phyloP scores from a whole-genome alignment of 2,888 invertebrate species.

The Magallana nippona region DNA sequence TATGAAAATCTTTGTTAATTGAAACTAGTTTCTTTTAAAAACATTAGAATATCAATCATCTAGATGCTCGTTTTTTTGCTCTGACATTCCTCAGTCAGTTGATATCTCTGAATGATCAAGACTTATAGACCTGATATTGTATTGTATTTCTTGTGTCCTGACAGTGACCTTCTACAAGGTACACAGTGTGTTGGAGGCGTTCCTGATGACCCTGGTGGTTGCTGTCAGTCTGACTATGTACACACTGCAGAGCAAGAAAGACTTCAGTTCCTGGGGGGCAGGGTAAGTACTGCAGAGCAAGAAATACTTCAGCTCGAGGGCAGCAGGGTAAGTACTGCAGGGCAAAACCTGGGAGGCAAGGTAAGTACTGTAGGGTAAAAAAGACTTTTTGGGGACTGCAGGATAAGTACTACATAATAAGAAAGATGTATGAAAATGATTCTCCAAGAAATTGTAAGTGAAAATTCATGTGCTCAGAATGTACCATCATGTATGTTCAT shows the following conservation, averaged over 20 bases:
- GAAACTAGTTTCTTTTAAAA: background rate
- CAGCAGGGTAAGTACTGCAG: constrained; percentile 87
- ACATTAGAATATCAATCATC: no score
- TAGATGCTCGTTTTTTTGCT: background rate
- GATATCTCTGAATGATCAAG: no score
- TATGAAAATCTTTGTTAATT: background rate
- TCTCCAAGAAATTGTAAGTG: no score
- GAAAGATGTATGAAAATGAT: no score
- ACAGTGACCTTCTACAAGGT: constrained; percentile 88
- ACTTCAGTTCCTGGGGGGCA: constrained; percentile 89
- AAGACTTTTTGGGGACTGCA: no score
- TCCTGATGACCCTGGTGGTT: constrained; percentile 88
- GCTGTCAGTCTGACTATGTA: constrained; percentile 88
- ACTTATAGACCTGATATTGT: background rate
- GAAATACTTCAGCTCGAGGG: constrained; percentile 88
- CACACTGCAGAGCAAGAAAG: constrained; percentile 91
- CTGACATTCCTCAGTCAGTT: no score
- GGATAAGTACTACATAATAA: no score
- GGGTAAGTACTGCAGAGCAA: constrained; percentile 89
- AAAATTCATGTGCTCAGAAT: no score
- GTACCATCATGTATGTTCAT: no score
- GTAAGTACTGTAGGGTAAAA: constrained; percentile 81
- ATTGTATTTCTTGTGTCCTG: constrained; percentile 32
- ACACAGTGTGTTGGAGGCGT: constrained; percentile 88
- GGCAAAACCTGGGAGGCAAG: constrained; percentile 90